Conservation (phyloP, 2,797 vertebrate species). For the Sitta carolinensis region DNA sequence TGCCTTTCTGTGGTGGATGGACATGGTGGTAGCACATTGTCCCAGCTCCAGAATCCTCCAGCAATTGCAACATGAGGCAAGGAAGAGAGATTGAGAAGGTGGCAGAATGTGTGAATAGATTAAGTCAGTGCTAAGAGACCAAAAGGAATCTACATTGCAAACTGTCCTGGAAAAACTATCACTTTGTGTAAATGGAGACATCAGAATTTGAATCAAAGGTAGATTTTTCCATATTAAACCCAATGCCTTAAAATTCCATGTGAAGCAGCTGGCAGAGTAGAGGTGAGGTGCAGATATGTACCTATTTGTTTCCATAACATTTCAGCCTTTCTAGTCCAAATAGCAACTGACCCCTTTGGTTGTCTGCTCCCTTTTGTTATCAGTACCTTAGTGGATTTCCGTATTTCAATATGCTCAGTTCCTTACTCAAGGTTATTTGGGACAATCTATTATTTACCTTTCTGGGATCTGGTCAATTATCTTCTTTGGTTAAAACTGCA, state of each 20-base stretch:
- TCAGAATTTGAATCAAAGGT: neutral
- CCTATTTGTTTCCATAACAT: neutral
- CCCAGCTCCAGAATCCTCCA: neutral
- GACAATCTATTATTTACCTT: neutral
- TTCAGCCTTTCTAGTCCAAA: neutral
- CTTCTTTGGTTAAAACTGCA: neutral
- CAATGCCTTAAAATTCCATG: neutral
- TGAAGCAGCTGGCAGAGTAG: neutral
- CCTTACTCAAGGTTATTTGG: neutral
- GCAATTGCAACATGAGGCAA: neutral
- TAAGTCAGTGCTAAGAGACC: neutral
- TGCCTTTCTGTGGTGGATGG: neutral
- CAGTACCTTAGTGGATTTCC: neutral
- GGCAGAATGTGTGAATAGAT: neutral
- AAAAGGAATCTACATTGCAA: neutral
- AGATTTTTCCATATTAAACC: neutral
- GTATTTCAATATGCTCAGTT: neutral
- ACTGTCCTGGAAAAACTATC: neutral
- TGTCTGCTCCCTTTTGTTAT: neutral
- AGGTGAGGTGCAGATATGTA: neutral
- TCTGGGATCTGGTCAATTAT: neutral
- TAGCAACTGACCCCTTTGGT: neutral
- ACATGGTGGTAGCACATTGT: neutral
- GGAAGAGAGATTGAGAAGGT: neutral
- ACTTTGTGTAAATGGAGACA: neutral